Conservation (phyloP, 1,140 invertebrate species). For the Zaprionus gabonicus region DNA sequence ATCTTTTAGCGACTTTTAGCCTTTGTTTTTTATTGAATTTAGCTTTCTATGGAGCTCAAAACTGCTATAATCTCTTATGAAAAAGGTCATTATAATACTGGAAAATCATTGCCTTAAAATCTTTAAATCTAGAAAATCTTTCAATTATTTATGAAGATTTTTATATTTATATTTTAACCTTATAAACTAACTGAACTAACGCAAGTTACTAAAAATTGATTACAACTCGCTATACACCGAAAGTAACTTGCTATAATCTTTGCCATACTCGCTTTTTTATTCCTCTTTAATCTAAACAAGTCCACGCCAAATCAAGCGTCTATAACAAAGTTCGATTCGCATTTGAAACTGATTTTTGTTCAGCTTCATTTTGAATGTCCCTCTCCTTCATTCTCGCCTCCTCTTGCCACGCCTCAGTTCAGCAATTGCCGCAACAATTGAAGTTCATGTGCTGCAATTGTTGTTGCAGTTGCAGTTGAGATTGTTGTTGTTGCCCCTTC, state of each 20-base stretch:
- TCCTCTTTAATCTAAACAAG: not conserved
- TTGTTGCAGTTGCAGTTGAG: conserved; percentile 13
- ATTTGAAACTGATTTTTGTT: not conserved
- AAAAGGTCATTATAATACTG: too few relatives aligned
- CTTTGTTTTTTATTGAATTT: too few relatives aligned
- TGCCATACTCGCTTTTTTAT: not conserved
- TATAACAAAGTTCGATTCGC: not conserved
- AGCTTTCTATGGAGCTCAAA: too few relatives aligned
- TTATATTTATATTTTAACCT: too few relatives aligned
- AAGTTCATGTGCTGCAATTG: conserved; percentile 52
- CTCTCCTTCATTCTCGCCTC: not conserved
- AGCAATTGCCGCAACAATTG: conserved; percentile 31
- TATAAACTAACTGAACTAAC: too few relatives aligned
- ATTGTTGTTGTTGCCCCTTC: conserved; percentile 24
- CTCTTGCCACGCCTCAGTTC: not conserved
- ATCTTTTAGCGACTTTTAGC: too few relatives aligned
- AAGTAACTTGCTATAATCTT: not conserved
- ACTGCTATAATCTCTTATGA: too few relatives aligned
- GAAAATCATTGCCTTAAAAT: too few relatives aligned
- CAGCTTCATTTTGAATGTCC: not conserved
- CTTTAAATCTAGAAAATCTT: too few relatives aligned
- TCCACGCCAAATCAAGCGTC: not conserved
- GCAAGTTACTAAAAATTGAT: too few relatives aligned
- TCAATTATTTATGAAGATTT: too few relatives aligned
- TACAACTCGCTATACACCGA: too few relatives aligned